These are phyloP conservation scores for Tenthredo distinguenda DNA, from an alignment of 2,888 invertebrate species.

Conservation along the genomic window DNA sequence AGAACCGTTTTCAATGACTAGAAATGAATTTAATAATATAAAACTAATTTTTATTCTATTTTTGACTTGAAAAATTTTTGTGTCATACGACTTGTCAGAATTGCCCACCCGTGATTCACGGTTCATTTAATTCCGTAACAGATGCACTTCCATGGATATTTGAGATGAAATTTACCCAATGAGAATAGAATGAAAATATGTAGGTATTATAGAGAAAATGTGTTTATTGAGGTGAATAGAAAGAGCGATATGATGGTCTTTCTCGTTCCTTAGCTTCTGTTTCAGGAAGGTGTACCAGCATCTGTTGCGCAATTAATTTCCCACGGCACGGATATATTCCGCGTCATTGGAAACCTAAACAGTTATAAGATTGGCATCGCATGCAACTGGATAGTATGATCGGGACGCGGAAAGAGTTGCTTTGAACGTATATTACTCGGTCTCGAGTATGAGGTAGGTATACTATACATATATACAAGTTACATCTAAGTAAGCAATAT, in stretches of 20 bases:
- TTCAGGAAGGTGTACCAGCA: neutral
- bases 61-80: neutral
- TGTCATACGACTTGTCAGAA: neutral
- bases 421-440: slow-evolving; percentile 6
- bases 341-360: slow-evolving; percentile 38
- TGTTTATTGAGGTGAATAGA: neutral
- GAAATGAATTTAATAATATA: neutral
- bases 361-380: slow-evolving; percentile 35
- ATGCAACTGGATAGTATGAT: slow-evolving; percentile 40
- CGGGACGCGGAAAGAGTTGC: slow-evolving; percentile 39
- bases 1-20: neutral
- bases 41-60: neutral
- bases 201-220: no score
- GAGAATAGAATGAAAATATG: no score
- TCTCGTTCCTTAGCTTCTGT: neutral
- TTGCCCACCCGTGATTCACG: neutral
- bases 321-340: slow-evolving; percentile 46
- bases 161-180: no score
- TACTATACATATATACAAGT: neutral
- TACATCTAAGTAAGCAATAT: neutral
- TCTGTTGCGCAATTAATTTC: slow-evolving; percentile 46
- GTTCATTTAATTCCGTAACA: neutral
- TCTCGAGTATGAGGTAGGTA: neutral
- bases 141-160: neutral
- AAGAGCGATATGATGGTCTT: neutral